phyloP scores from a whole-genome alignment of 2,888 invertebrate species.

The Celastrina argiolus region DNA sequence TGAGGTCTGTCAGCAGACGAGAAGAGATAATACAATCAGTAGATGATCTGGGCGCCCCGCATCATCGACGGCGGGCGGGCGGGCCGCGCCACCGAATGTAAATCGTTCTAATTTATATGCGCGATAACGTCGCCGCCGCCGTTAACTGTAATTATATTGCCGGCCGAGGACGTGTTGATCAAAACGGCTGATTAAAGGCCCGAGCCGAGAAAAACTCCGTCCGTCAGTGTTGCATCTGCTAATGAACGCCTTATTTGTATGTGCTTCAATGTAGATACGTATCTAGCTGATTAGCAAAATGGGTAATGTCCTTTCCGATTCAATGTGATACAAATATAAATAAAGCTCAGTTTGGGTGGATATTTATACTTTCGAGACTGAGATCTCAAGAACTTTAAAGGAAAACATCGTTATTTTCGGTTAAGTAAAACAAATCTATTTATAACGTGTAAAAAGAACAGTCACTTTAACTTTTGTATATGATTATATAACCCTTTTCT shows the following conservation, averaged over 20 bases:
- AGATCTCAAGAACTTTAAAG: too few relatives aligned
- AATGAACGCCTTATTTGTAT: slow-evolving; percentile 22
- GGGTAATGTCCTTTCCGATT: too few relatives aligned
- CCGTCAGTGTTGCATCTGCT: slow-evolving; percentile 34
- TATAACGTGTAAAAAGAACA: too few relatives aligned
- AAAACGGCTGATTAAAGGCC: slow-evolving; percentile 70
- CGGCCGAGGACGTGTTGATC: slow-evolving; percentile 76
- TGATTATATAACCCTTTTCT: too few relatives aligned
- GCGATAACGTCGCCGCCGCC: slow-evolving; percentile 76
- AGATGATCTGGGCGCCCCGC: slow-evolving; percentile 63
- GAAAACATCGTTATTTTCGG: too few relatives aligned
- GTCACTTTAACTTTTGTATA: too few relatives aligned
- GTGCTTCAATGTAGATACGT: neutral
- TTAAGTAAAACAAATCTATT: too few relatives aligned
- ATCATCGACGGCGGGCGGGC: slow-evolving; percentile 70
- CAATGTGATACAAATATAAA: too few relatives aligned
- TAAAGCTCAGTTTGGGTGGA: too few relatives aligned
- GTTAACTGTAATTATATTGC: slow-evolving; percentile 78
- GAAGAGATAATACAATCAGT: slow-evolving; percentile 33
- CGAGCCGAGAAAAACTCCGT: slow-evolving; percentile 52
- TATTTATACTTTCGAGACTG: too few relatives aligned
- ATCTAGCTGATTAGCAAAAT: too few relatives aligned
- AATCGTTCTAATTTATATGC: slow-evolving; percentile 77
- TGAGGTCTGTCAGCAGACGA: slow-evolving; percentile 20
- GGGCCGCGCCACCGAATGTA: slow-evolving; percentile 74